phyloP scores from a whole-genome alignment of 2,888 invertebrate genomes.

The Cylloceria caligata region DNA sequence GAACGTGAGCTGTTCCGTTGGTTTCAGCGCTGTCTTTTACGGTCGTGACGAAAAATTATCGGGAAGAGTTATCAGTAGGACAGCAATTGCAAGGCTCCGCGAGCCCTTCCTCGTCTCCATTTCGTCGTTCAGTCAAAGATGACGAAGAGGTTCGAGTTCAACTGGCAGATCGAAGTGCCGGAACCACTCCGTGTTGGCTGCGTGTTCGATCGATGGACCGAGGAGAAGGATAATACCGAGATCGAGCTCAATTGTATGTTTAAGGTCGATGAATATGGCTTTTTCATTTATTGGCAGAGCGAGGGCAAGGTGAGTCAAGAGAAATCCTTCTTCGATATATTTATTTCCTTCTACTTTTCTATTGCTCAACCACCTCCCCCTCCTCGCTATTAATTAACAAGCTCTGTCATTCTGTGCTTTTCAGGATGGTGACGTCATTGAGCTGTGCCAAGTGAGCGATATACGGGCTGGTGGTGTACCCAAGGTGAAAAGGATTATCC shows the following conservation, averaged over 20 bases:
- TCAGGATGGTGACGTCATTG: constrained; percentile 99
- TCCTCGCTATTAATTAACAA: not conserved
- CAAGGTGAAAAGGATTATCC: constrained; percentile 88
- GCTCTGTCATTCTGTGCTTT: constrained; percentile 76
- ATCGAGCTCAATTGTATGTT: constrained; percentile 95
- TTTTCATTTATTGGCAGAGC: constrained; percentile 99
- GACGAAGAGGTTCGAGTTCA: constrained; percentile 99
- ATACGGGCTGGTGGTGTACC: constrained; percentile 97
- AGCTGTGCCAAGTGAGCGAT: constrained; percentile 99
- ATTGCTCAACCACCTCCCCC: too few species aligned
- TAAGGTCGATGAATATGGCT: constrained; percentile 98
- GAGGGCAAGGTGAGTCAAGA: constrained; percentile 91
- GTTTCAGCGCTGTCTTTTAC: constrained; percentile 8
- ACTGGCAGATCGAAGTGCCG: constrained; percentile 98
- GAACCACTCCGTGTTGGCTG: constrained; percentile 94
- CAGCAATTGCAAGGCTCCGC: constrained; percentile 8
- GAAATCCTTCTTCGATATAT: not conserved
- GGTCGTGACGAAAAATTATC: not conserved
- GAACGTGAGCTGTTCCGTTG: constrained; percentile 8
- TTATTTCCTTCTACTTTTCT: constrained; percentile 20
- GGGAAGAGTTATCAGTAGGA: not conserved
- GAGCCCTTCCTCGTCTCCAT: constrained; percentile 2
- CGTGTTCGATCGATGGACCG: constrained; percentile 98
- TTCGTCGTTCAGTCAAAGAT: constrained; percentile 85
- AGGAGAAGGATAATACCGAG: constrained; percentile 97